Base-by-base conservation (phyloP, 2,113 vertebrate genomes). In the Dipodomys ordii region DNA sequence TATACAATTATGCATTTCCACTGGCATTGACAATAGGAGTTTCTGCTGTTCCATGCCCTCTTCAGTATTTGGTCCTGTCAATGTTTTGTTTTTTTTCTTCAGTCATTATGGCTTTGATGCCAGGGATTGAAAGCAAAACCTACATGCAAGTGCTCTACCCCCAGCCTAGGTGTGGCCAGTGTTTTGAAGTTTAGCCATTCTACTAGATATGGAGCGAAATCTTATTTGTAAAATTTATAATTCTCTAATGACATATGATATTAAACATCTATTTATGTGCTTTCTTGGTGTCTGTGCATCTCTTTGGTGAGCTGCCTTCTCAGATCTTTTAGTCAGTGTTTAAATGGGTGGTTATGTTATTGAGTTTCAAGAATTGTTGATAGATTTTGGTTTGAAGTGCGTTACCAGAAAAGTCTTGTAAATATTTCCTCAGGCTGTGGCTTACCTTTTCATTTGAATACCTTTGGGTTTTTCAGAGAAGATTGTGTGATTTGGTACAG, bases 381-480 rank as follows among this genome's bases (percentile, higher is more conserved):
- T 68, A 1, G 62, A 46, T 87, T 87, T 71, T 80, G 27, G 44
- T 39, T 83, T 35, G 22, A 72, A 35, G 7, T 79, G 46, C 23
- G 79, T 39, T 82, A 44, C 89, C 13, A 25, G 13, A n/a, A 86
- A 39, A 2, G 23, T 74, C 57, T 79, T 69, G 1, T 19, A 69
- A 74, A 28, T 46, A 73, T 77, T 72, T 87, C 82, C 49, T 74
- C 35, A 79, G 20, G 35, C n/a, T 44, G 2, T 69, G 28, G 5
- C 64, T 93, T 81, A 1, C 78, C 44, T 85, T 94, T 93, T 65
- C 30, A 72, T 88, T n/a, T 32, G 68, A 74, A 74, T 49, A 68
- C 83, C 5, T 91, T 81, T 57, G 72, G 32, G 39, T 90, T 95
- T 57, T 92, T 94, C 64, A 82, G 85, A 84, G 10, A 71, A 92